These are phyloP conservation scores for Troides aeacus DNA, from an alignment of 2,888 invertebrate species.

Conservation along the genomic window DNA sequence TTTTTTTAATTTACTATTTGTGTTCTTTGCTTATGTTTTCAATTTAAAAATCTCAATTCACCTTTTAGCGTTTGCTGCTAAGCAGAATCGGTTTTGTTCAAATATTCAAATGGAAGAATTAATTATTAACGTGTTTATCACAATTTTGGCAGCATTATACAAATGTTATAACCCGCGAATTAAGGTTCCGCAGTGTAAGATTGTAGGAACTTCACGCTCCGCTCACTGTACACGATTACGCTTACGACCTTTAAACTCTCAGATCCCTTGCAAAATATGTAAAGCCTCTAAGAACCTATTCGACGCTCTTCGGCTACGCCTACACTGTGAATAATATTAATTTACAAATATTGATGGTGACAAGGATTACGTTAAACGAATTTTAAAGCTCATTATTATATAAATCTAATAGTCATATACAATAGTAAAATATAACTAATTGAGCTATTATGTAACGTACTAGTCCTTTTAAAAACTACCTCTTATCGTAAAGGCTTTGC, in stretches of 20 bases:
- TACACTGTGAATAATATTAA: conserved; percentile 28
- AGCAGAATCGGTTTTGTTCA: not conserved
- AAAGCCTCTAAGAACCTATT: conserved; percentile 27
- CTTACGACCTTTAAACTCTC: conserved; percentile 19
- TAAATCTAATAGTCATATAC: not conserved
- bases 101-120: not conserved
- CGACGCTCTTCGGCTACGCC: conserved; percentile 18
- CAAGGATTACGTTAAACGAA: conserved; percentile 20
- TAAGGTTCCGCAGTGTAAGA: conserved; percentile 18
- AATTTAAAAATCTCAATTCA: not conserved
- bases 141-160: conserved; percentile 9
- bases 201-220: conserved; percentile 27
- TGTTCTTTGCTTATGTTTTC: not conserved
- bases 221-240: conserved; percentile 25
- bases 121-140: not conserved
- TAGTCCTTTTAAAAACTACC: conserved; percentile 1
- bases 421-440: conserved; percentile 9
- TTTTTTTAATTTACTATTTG: not conserved
- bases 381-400: conserved; percentile 19
- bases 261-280: conserved; percentile 23
- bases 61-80: not conserved
- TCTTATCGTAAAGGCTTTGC: conserved; percentile 17
- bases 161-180: conserved; percentile 19
- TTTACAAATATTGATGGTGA: conserved; percentile 21
- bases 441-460: conserved; percentile 18